Evolutionary conservation across 2,113 vertebrate genomes (phyloP).

Genomic region (Neodontobutis hainanensis): DNA sequence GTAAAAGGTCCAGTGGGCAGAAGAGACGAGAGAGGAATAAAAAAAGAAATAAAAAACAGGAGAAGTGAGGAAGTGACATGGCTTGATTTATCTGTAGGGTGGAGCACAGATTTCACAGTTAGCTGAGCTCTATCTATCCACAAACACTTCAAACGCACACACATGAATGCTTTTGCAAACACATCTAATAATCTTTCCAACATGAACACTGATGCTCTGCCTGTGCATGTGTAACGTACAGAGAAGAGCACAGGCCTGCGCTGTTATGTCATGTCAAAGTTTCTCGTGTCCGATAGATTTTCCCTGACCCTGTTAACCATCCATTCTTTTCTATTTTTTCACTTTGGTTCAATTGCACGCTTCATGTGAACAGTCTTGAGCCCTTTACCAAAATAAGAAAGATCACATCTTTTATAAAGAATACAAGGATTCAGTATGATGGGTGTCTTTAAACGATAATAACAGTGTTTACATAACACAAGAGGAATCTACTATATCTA

Average conservation of each 20-base stretch:
- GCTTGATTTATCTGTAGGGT: slow-evolving; percentile 50
- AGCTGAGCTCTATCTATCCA: slow-evolving; percentile 37
- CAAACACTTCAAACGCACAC: slow-evolving; percentile 36
- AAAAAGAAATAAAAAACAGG: slow-evolving; percentile 5
- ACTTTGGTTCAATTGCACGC: slow-evolving; percentile 21
- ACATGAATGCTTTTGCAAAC: slow-evolving; percentile 7
- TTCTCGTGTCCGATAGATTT: slow-evolving; percentile 17
- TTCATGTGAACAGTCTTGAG: slow-evolving; percentile 7
- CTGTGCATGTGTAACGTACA: not conserved
- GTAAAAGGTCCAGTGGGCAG: slow-evolving; percentile 18
- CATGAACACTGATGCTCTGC: not conserved
- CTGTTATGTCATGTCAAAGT: slow-evolving; percentile 25
- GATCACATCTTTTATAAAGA: no score
- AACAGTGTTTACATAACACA: no score
- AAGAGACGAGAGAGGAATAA: not conserved
- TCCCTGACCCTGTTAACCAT: slow-evolving; percentile 7
- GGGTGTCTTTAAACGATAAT: no score
- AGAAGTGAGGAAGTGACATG: slow-evolving; percentile 36
- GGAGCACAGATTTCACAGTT: slow-evolving; percentile 47
- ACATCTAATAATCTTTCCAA: slow-evolving; percentile 8
- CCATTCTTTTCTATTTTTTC: no score
- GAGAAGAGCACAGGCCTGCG: not conserved
- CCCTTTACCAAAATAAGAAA: not conserved
- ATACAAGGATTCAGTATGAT: no score
- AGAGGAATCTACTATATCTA: no score